phyloP scores from a whole-genome alignment of 1,140 invertebrate genomes.

The Maconellicoccus hirsutus region DNA sequence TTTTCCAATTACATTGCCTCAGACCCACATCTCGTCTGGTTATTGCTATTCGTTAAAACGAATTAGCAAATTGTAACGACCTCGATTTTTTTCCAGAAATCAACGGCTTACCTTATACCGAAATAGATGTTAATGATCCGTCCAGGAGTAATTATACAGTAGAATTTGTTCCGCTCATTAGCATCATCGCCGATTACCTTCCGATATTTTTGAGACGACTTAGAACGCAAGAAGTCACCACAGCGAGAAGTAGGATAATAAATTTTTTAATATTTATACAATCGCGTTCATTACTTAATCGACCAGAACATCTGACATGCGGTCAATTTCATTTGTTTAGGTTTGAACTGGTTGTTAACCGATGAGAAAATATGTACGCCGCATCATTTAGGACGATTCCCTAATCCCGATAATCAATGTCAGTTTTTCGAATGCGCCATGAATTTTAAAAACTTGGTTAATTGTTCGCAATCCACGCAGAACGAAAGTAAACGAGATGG shows the following conservation, averaged over 20 bases:
- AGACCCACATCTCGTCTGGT: neutral
- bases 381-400: slow-evolving; percentile 24
- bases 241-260: neutral
- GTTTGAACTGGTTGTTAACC: slow-evolving; percentile 14
- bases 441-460: slow-evolving; percentile 8
- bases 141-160: slow-evolving; percentile 28
- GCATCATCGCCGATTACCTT: slow-evolving; percentile 29
- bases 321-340: neutral
- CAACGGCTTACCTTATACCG: neutral
- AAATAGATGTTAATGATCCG: slow-evolving; percentile 12
- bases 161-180: slow-evolving; percentile 30
- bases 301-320: too few relatives aligned
- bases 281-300: neutral
- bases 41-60: neutral
- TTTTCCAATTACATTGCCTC: neutral
- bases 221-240: slow-evolving; percentile 9
- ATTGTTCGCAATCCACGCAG: neutral
- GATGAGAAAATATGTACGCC: slow-evolving; percentile 15
- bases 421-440: slow-evolving; percentile 26
- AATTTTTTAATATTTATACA: slow-evolving; percentile 1
- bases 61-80: slow-evolving; percentile 9
- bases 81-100: neutral
- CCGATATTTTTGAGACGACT: slow-evolving; percentile 28
- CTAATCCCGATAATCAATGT: slow-evolving; percentile 16
- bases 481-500: neutral